Conservation (phyloP, 2,113 vertebrate genomes). For the Melanotaenia duboulayi region DNA sequence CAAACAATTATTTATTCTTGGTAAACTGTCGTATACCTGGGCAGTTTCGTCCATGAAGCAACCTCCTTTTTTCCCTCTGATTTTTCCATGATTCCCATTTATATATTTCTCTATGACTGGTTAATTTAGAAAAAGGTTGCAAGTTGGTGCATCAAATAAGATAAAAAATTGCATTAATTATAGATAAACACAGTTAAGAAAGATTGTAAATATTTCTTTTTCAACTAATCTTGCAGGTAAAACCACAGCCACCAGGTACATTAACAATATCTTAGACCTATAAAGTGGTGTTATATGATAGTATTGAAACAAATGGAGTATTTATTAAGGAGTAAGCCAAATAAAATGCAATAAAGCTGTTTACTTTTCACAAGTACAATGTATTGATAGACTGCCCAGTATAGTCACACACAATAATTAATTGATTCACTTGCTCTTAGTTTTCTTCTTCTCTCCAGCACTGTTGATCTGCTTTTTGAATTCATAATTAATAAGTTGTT, state of each 20-base stretch:
- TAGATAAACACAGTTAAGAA: no score
- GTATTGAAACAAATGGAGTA: background rate
- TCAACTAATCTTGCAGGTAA: background rate
- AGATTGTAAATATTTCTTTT: background rate
- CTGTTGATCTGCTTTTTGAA: background rate
- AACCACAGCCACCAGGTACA: background rate
- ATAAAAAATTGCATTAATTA: no score
- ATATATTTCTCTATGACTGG: no score
- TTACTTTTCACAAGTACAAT: conserved; percentile 4
- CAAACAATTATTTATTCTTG: no score
- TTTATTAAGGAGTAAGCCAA: background rate
- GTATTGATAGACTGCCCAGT: background rate
- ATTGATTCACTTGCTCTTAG: background rate
- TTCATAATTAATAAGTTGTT: conserved; percentile 40
- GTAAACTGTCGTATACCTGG: no score
- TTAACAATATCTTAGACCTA: background rate
- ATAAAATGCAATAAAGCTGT: conserved; percentile 5
- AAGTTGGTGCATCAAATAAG: no score
- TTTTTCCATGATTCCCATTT: no score
- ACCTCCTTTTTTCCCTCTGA: no score
- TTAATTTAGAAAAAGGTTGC: no score
- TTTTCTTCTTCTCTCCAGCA: background rate
- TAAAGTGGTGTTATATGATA: background rate
- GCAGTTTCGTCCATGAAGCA: no score
- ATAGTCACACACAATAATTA: background rate